These are phyloP conservation scores for Gymnogyps californianus DNA, from an alignment of 2,113 vertebrate species.

Conservation along the genomic window DNA sequence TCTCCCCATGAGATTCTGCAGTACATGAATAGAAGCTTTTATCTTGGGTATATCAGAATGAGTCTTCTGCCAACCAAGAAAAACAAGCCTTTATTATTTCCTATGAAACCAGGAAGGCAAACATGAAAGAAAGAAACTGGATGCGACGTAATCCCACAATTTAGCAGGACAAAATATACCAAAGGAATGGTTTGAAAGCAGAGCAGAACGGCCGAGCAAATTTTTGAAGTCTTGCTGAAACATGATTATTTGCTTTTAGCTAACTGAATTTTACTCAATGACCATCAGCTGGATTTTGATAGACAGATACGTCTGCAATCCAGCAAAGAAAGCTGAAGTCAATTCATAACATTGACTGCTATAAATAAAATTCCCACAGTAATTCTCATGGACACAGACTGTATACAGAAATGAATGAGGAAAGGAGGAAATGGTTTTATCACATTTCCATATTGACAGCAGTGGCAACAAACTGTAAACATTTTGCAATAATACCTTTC, in stretches of 20 bases:
- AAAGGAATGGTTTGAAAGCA: neutral
- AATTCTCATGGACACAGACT: neutral
- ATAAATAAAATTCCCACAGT: neutral
- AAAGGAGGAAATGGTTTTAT: neutral
- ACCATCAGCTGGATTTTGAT: neutral
- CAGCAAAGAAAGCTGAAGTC: neutral
- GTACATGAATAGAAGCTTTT: neutral
- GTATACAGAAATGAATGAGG: neutral
- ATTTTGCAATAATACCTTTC: neutral
- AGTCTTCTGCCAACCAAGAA: slow-evolving; percentile 1
- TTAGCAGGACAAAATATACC: neutral
- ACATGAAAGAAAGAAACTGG: neutral
- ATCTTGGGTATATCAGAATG: neutral
- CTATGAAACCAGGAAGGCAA: slow-evolving; percentile 5
- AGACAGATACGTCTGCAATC: neutral
- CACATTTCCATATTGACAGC: neutral
- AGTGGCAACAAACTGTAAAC: neutral
- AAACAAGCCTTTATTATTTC: slow-evolving; percentile 19
- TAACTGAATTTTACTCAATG: neutral
- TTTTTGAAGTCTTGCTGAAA: neutral
- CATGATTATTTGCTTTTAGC: neutral
- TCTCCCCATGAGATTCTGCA: neutral
- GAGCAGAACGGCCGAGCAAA: neutral
- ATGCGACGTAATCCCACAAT: neutral
- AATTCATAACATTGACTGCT: neutral